Evolutionary conservation across 2,113 vertebrate genomes (phyloP).

Genomic region (Tachysurus vachellii): DNA sequence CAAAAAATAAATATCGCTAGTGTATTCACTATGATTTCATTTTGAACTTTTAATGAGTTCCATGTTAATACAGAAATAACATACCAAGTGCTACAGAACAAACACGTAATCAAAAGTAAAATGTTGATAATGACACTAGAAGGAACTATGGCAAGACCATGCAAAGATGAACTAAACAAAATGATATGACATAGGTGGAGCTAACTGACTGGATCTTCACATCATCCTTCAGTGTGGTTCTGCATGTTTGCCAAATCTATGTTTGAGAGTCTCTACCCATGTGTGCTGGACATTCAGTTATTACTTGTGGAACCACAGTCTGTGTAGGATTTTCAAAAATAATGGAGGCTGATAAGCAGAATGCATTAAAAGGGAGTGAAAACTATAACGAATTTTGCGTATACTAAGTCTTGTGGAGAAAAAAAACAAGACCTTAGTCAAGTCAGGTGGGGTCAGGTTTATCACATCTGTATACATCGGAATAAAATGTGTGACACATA

Average conservation of each 20-base stretch:
- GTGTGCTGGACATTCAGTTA: neutral
- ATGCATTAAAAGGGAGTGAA: neutral
- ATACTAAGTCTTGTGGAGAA: neutral
- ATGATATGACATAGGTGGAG: neutral
- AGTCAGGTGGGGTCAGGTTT: neutral
- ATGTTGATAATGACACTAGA: neutral
- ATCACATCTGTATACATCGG: neutral
- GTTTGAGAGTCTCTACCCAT: neutral
- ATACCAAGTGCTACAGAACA: neutral
- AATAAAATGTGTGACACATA: neutral
- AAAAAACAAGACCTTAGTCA: neutral
- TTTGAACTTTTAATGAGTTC: neutral
- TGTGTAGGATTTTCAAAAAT: neutral
- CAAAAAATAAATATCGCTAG: neutral
- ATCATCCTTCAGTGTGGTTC: neutral
- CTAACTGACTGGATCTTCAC: neutral
- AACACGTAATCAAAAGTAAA: neutral
- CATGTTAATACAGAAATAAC: neutral
- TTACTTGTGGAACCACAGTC: neutral
- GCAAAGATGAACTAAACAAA: neutral
- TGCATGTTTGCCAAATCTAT: neutral
- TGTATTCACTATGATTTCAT: neutral
- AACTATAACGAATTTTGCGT: neutral
- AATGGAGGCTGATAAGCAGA: neutral
- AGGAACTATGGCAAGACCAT: neutral